Conservation (phyloP, 2,888 invertebrate genomes). For the Lapara coniferarum region DNA sequence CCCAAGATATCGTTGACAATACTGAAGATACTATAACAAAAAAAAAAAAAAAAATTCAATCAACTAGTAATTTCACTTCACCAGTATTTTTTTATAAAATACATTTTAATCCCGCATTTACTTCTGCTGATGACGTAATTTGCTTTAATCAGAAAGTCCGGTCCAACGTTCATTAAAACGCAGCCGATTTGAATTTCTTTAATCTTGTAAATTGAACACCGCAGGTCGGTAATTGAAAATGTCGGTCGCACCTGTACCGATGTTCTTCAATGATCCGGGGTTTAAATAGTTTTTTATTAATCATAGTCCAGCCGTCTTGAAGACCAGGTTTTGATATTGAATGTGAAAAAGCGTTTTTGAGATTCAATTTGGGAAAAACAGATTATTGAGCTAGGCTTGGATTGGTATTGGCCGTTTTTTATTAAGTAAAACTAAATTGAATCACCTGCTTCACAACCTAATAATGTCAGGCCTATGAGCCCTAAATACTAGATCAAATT, state of each 20-base stretch:
- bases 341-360: too few relatives aligned
- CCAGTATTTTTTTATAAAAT: too few relatives aligned
- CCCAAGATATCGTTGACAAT: too few relatives aligned
- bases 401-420: too few relatives aligned
- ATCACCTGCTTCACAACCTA: neutral
- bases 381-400: too few relatives aligned
- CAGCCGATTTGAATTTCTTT: conserved; percentile 48
- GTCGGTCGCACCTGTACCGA: conserved; percentile 42
- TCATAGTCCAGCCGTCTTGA: neutral
- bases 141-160: conserved; percentile 30
- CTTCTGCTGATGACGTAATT: conserved; percentile 18
- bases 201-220: conserved; percentile 52
- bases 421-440: neutral
- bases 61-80: too few relatives aligned
- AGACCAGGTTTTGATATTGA: too few relatives aligned
- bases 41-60: too few relatives aligned
- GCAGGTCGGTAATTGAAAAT: conserved; percentile 50
- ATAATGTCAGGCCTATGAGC: too few relatives aligned
- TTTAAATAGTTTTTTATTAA: conserved; percentile 2
- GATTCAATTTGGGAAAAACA: too few relatives aligned
- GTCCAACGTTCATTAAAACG: conserved; percentile 41
- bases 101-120: neutral
- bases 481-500: neutral
- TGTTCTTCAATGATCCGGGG: neutral
- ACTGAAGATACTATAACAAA: too few relatives aligned